Percentiles rank a stretch among this genome's conserved stretches.
Evolutionary conservation across 1,140 invertebrate genomes (phyloP).

Genomic region (Neodiprion pinetum): DNA sequence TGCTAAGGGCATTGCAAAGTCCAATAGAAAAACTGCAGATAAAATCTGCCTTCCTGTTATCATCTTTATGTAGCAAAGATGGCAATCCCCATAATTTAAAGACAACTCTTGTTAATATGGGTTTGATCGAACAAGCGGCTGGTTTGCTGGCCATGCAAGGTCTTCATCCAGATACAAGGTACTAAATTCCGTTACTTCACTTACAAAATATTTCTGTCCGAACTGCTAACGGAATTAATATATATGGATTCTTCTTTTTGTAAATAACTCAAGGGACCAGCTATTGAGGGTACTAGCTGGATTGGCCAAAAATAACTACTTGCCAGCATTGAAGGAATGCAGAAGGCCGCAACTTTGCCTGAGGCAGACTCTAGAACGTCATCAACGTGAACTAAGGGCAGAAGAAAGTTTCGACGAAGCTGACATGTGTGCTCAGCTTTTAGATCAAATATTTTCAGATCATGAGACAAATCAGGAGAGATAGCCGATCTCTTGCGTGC

Average conservation of each 20-base stretch:
- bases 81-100: constrained; percentile 65
- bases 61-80: constrained; percentile 65
- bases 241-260: background rate
- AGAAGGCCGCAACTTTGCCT: constrained; percentile 60
- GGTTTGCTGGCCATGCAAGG: constrained; percentile 57
- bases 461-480: constrained; percentile 45
- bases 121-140: constrained; percentile 65
- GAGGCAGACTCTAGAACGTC: constrained; percentile 51
- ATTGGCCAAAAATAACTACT: constrained; percentile 58
- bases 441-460: constrained; percentile 52
- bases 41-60: constrained; percentile 75
- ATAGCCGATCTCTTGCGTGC: constrained; percentile 34
- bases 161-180: constrained; percentile 56
- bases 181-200: constrained; percentile 17
- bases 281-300: constrained; percentile 61
- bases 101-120: constrained; percentile 63
- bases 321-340: constrained; percentile 61
- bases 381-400: constrained; percentile 47
- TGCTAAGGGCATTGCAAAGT: constrained; percentile 68
- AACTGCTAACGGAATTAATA: background rate
- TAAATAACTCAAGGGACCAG: constrained; percentile 59
- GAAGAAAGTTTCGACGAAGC: constrained; percentile 50
- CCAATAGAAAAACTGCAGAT: constrained; percentile 69
- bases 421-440: constrained; percentile 44
- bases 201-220: constrained; percentile 18